These are phyloP conservation scores for Halictus ligatus DNA, from an alignment of 2,888 invertebrate genomes.

Conservation along the genomic window DNA sequence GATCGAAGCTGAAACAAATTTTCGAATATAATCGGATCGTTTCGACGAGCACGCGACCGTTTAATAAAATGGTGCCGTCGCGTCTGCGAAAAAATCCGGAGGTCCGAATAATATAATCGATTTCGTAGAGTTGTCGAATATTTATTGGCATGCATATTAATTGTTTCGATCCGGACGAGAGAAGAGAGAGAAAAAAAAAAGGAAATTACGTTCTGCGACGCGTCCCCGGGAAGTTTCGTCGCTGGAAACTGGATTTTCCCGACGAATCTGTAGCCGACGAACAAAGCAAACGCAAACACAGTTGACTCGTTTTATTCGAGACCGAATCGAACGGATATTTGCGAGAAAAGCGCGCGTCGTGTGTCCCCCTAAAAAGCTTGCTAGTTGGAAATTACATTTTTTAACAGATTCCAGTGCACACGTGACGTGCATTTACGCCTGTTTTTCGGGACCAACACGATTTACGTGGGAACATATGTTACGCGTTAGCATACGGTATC, in stretches of 20 bases:
- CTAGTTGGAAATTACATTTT: constrained; percentile 26
- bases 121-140: neutral
- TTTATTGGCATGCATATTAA: neutral
- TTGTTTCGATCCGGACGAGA: constrained; percentile 15
- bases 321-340: constrained; percentile 15
- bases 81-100: neutral
- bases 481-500: neutral
- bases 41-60: neutral
- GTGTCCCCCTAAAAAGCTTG: constrained; percentile 7
- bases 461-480: neutral
- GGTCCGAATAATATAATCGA: neutral
- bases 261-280: neutral
- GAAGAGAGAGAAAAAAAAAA: too few relatives aligned
- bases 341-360: neutral
- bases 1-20: neutral
- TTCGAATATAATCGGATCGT: neutral
- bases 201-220: neutral
- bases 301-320: constrained; percentile 13
- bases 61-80: neutral
- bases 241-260: constrained; percentile 19
- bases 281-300: neutral
- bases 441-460: neutral
- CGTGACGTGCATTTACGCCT: neutral
- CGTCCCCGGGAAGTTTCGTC: neutral
- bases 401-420: constrained; percentile 4